Percentiles rank a stretch among this genome's conserved stretches.
These are phyloP conservation scores for Okamejei kenojei DNA, from an alignment of 2,797 vertebrate species.

Conservation along the genomic window DNA sequence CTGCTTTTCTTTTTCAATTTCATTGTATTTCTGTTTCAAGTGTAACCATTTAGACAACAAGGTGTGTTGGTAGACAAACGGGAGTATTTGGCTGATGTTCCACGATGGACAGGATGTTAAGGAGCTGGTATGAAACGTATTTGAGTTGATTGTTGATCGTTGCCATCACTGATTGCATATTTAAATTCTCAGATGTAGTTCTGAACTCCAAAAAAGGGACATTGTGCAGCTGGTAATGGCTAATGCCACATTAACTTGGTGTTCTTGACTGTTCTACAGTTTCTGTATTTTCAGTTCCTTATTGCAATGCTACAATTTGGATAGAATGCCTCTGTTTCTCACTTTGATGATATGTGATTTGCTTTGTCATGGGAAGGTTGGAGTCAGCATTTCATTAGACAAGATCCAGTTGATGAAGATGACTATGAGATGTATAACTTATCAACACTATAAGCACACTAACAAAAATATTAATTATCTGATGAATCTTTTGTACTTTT, in stretches of 20 bases:
- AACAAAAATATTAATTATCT: slow-evolving; percentile 7
- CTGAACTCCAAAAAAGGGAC: neutral
- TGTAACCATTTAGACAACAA: neutral
- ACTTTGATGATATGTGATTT: neutral
- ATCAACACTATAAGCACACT: neutral
- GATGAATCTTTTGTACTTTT: neutral
- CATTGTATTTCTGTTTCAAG: slow-evolving; percentile 9
- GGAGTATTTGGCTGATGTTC: neutral
- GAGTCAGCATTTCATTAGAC: neutral
- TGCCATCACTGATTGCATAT: neutral
- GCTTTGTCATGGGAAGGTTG: slow-evolving; percentile 1
- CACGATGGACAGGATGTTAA: neutral
- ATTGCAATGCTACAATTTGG: neutral
- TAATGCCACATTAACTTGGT: neutral
- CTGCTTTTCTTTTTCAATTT: neutral
- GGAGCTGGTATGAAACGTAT: neutral
- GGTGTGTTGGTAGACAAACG: neutral
- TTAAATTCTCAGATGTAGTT: neutral
- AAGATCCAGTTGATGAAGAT: neutral
- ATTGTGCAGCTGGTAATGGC: neutral
- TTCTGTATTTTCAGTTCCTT: neutral
- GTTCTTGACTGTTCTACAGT: neutral
- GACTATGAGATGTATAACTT: neutral
- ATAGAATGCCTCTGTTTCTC: neutral
- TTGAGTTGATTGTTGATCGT: neutral